Evolutionary conservation across 2,888 invertebrate species (phyloP).

Genomic region (Conops quadrifasciatus): DNA sequence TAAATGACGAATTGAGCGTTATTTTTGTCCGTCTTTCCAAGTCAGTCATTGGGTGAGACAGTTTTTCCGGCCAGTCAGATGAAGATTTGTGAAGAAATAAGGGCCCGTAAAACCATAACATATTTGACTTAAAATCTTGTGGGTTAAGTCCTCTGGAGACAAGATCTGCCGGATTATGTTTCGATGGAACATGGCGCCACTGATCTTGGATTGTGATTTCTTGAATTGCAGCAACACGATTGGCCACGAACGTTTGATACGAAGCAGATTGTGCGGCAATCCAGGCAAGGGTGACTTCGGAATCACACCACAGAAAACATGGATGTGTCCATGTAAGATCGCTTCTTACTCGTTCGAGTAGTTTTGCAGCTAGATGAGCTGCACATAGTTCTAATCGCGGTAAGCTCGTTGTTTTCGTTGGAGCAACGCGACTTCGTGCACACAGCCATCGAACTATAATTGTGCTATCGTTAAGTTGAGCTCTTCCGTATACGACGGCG

Average conservation of each 20-base stretch:
- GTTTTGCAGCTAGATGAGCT: conserved; percentile 9
- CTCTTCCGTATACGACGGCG: no score
- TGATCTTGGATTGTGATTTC: conserved; percentile 1
- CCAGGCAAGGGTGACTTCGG: background rate
- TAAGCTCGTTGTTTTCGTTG: background rate
- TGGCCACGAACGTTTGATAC: background rate
- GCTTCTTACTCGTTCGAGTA: no score
- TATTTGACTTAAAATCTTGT: background rate
- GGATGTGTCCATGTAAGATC: no score
- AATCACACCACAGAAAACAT: background rate
- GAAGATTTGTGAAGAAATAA: background rate
- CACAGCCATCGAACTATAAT: conserved; percentile 5
- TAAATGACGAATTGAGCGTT: background rate
- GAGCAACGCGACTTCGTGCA: background rate
- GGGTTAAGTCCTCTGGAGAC: conserved; percentile 12
- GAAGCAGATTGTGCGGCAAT: no score
- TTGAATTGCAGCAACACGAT: background rate
- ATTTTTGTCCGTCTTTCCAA: background rate
- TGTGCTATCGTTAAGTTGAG: background rate
- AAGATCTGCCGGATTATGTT: background rate
- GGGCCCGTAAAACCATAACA: background rate
- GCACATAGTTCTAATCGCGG: background rate
- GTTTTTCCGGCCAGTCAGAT: background rate
- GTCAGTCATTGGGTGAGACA: background rate
- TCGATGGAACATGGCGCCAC: conserved; percentile 9